phyloP scores from a whole-genome alignment of 2,888 invertebrate species.

The Leptothorax acervorum region DNA sequence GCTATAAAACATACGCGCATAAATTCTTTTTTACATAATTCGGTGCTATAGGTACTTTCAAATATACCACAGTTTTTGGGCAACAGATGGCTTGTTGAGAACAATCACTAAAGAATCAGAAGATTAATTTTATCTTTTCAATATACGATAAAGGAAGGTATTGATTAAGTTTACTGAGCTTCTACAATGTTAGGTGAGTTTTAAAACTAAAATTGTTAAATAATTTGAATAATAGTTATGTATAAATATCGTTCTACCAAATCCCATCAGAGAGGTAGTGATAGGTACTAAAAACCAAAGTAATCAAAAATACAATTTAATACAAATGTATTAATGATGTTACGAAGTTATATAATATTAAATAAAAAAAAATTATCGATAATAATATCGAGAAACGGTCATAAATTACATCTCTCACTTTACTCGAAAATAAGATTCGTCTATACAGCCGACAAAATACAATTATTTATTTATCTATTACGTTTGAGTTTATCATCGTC shows the following conservation, averaged over 20 bases:
- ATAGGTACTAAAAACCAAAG: neutral
- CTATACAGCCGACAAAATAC: neutral
- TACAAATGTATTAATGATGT: neutral
- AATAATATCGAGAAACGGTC: neutral
- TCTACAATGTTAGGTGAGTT: neutral
- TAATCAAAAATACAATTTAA: neutral
- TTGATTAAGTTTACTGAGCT: neutral
- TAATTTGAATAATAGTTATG: neutral
- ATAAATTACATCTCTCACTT: neutral
- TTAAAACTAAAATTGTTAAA: slow-evolving; percentile 7
- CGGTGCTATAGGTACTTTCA: neutral
- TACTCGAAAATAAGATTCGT: neutral
- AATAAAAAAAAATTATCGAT: neutral
- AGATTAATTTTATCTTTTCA: slow-evolving; percentile 56
- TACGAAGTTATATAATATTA: neutral
- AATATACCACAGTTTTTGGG: neutral
- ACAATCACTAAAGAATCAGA: neutral
- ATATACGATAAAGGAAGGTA: neutral
- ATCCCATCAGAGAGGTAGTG: too few species aligned
- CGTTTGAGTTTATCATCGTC: neutral
- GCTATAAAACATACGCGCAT: neutral
- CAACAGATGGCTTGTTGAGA: neutral
- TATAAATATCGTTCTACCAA: neutral
- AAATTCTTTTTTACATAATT: neutral
- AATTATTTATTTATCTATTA: neutral